Conservation (phyloP, 1,140 invertebrate species). For the Phocides pigmalion region DNA sequence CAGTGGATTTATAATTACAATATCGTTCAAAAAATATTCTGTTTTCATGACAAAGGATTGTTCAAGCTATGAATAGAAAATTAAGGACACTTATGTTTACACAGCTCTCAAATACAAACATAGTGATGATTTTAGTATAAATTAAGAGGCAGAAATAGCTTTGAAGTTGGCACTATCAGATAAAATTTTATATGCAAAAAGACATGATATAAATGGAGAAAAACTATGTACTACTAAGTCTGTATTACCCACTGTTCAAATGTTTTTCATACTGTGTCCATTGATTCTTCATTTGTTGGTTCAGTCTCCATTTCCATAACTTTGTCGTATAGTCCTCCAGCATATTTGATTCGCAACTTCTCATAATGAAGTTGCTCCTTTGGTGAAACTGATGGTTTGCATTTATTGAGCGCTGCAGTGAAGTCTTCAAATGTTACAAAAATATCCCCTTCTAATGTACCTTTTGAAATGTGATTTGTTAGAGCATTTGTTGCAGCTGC, state of each 20-base stretch:
- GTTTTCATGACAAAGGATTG: not conserved
- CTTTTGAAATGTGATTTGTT: constrained; percentile 80
- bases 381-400: constrained; percentile 91
- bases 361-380: constrained; percentile 88
- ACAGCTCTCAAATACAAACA: constrained; percentile 16
- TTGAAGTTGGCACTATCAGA: constrained; percentile 39
- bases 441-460: constrained; percentile 65
- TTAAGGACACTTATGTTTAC: constrained; percentile 29
- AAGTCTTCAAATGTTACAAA: constrained; percentile 82
- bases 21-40: constrained; percentile 33
- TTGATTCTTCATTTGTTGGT: constrained; percentile 74
- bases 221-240: constrained; percentile 39
- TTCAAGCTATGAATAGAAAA: constrained; percentile 20
- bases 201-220: constrained; percentile 38
- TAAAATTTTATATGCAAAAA: constrained; percentile 11
- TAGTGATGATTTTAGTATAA: constrained; percentile 22
- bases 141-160: constrained; percentile 29
- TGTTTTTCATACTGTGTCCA: constrained; percentile 76
- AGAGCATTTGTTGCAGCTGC: constrained; percentile 92
- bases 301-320: constrained; percentile 83
- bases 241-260: constrained; percentile 48
- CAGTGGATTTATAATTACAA: constrained; percentile 27
- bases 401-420: constrained; percentile 87
- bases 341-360: constrained; percentile 84
- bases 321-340: constrained; percentile 71